Percentiles rank a stretch among this genome's conserved stretches.
phyloP scores from a whole-genome alignment of 2,888 invertebrate genomes.

The Oscheius sp. region DNA sequence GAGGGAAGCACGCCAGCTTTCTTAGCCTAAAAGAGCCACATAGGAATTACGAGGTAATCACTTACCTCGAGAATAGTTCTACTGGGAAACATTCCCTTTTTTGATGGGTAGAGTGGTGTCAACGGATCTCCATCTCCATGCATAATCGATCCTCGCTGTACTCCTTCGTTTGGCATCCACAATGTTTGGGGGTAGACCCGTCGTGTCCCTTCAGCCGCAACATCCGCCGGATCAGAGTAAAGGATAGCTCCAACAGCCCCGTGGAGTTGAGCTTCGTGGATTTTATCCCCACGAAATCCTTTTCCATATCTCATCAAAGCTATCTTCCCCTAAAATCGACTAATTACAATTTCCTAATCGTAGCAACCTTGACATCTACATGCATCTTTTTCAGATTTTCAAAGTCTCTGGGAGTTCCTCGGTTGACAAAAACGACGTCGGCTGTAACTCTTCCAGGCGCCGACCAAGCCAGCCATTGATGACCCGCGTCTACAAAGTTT shows the following conservation, averaged over 20 bases:
- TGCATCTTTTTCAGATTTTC: slow-evolving; percentile 61
- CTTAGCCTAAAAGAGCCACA: slow-evolving; percentile 49
- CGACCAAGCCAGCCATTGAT: slow-evolving; percentile 71
- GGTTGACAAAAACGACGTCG: slow-evolving; percentile 67
- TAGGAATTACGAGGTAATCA: slow-evolving; percentile 10
- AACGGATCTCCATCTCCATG: slow-evolving; percentile 76
- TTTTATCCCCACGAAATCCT: slow-evolving; percentile 75
- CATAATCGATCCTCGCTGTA: slow-evolving; percentile 76
- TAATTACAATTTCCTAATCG: background rate
- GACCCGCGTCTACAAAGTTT: slow-evolving; percentile 56
- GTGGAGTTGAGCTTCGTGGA: slow-evolving; percentile 63
- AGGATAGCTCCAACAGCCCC: slow-evolving; percentile 73
- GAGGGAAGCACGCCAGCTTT: slow-evolving; percentile 67
- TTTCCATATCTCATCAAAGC: slow-evolving; percentile 77
- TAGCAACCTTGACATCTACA: slow-evolving; percentile 53
- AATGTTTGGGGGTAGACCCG: slow-evolving; percentile 74
- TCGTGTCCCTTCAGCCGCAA: slow-evolving; percentile 66
- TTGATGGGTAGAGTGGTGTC: slow-evolving; percentile 77
- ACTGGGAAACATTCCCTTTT: slow-evolving; percentile 70
- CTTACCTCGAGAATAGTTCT: slow-evolving; percentile 56
- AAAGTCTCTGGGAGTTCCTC: slow-evolving; percentile 66
- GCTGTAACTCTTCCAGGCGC: slow-evolving; percentile 63
- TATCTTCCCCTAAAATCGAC: slow-evolving; percentile 74
- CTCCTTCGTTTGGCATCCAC: slow-evolving; percentile 76
- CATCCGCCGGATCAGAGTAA: slow-evolving; percentile 72